These are phyloP conservation scores for Tenthredo distinguenda DNA, from an alignment of 2,888 invertebrate species.

Conservation along the genomic window DNA sequence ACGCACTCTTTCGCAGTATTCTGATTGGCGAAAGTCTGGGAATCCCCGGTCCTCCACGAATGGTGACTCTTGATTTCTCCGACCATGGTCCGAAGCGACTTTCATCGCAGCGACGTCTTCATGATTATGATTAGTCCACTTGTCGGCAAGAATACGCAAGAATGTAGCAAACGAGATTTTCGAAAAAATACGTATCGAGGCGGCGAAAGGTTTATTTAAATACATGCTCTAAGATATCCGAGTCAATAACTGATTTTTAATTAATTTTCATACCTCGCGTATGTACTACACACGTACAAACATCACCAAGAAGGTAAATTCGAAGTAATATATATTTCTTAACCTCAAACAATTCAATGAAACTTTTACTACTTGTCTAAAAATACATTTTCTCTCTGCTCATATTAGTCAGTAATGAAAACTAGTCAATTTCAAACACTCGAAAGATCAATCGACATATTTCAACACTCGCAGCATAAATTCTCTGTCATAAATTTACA, in stretches of 20 bases:
- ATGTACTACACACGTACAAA: not conserved
- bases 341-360: not conserved
- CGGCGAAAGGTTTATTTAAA: not conserved
- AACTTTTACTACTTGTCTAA: not conserved
- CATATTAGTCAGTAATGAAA: not conserved
- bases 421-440: not conserved
- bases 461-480: not conserved
- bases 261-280: not conserved
- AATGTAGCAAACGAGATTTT: not conserved
- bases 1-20: too few species aligned
- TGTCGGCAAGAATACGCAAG: not conserved
- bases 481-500: not conserved
- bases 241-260: not conserved
- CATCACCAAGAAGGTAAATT: not conserved
- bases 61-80: not conserved
- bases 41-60: not conserved
- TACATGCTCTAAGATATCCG: not conserved
- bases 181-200: not conserved
- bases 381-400: not conserved
- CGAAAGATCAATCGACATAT: not conserved
- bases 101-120: not conserved
- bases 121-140: not conserved
- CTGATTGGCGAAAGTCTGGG: not conserved
- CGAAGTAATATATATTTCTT: not conserved
- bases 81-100: not conserved